Percentiles rank a stretch among this genome's conserved stretches.
Conservation (phyloP, 1,140 invertebrate genomes). For the Lethrus apterus region DNA sequence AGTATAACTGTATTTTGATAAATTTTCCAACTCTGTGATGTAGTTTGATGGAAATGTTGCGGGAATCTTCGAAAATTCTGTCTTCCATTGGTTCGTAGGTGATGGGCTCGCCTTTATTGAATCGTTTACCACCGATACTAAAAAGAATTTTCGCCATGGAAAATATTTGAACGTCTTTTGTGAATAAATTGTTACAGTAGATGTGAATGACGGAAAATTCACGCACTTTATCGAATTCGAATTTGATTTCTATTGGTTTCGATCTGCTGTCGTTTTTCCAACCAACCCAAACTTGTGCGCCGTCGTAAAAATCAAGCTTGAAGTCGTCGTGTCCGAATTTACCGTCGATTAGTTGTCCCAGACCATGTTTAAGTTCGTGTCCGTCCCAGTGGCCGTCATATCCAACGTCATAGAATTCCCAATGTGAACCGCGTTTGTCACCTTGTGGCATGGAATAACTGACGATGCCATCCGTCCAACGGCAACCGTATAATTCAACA, state of each 20-base stretch:
- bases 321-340: constrained; percentile 58
- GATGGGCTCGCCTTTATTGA: constrained; percentile 56
- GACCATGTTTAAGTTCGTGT: constrained; percentile 57
- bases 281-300: constrained; percentile 78
- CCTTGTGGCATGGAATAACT: constrained; percentile 80
- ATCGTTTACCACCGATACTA: constrained; percentile 59
- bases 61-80: constrained; percentile 55
- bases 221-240: constrained; percentile 80
- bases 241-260: constrained; percentile 66
- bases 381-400: constrained; percentile 63
- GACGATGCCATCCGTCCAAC: constrained; percentile 66
- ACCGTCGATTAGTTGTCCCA: constrained; percentile 81
- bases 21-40: constrained; percentile 67
- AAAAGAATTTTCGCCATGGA: constrained; percentile 49
- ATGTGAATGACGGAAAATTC: constrained; percentile 82
- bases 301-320: constrained; percentile 56
- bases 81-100: constrained; percentile 50
- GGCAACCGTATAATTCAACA: constrained; percentile 69
- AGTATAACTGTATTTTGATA: constrained; percentile 70
- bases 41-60: constrained; percentile 65
- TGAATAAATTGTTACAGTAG: constrained; percentile 75
- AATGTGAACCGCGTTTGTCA: constrained; percentile 59
- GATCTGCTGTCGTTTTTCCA: constrained; percentile 77
- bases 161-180: constrained; percentile 69
- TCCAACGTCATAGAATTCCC: constrained; percentile 68